These are phyloP conservation scores for Colossoma macropomum DNA, from an alignment of 2,113 vertebrate species.

Conservation along the genomic window DNA sequence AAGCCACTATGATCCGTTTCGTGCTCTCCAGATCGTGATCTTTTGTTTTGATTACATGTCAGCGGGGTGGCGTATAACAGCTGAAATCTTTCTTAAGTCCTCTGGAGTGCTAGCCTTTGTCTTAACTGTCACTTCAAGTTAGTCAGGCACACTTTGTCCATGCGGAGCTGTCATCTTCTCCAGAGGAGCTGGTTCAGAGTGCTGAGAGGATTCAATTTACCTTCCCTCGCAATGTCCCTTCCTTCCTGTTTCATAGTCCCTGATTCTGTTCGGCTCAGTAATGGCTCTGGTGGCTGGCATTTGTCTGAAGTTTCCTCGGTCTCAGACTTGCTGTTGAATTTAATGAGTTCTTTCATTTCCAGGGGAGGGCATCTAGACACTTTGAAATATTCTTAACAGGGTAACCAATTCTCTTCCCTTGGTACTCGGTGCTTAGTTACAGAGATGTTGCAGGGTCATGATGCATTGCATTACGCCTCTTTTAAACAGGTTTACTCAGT, in stretches of 20 bases:
- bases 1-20: conserved; percentile 31
- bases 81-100: conserved; percentile 30
- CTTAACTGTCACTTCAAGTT: conserved; percentile 45
- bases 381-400: conserved; percentile 45
- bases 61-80: conserved; percentile 21
- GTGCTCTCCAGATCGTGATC: not conserved
- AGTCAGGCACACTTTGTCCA: conserved; percentile 35
- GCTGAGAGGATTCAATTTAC: conserved; percentile 44
- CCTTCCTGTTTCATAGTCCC: conserved; percentile 27
- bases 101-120: conserved; percentile 35
- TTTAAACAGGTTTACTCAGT: conserved; percentile 14
- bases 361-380: conserved; percentile 34
- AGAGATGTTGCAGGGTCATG: conserved; percentile 3
- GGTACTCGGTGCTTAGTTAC: conserved; percentile 20
- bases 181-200: conserved; percentile 18
- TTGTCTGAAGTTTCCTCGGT: conserved; percentile 38
- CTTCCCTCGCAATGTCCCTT: conserved; percentile 23
- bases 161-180: conserved; percentile 35
- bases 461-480: conserved; percentile 7
- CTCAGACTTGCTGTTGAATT: conserved; percentile 25
- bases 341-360: conserved; percentile 46
- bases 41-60: conserved; percentile 33
- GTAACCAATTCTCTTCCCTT: conserved; percentile 38
- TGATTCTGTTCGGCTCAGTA: conserved; percentile 19
- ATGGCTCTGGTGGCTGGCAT: conserved; percentile 44